Base-by-base conservation (phyloP, 2,113 vertebrate genomes). In the Henicopernis longicauda region DNA sequence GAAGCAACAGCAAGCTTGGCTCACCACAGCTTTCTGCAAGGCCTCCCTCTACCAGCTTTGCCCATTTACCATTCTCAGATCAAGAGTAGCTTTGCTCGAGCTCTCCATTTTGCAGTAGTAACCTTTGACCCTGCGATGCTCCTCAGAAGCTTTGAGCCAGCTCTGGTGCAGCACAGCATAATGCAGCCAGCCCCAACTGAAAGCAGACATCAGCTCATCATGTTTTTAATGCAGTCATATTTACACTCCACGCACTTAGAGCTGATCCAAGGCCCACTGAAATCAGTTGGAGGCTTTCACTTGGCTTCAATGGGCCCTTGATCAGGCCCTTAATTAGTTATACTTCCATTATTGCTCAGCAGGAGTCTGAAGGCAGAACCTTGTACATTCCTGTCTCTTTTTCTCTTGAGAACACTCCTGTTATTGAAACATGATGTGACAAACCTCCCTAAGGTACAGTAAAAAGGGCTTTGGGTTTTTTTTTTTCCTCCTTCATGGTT, bases 251-350 rank as follows among this genome's bases (percentile, higher is more conserved):
- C 0, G 0, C 78, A 49, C 90, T 94, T 45, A 66, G 42, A 66
- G 58, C 42, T 73, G 92, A 93, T 94, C 85, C 90, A 90, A 87
- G 44, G 45, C 87, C 93, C 62, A 16, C 21, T 96, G 90, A 85
- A 93, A 77, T 25, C 85, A 83, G 85, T 69, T 32, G 90, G 95
- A 94, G 50, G 84, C 71, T 91, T 96, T 95, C 70, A 69, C 78
- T 88, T 73, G 78, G 49, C 84, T 96, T 91, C 93, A 87, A 29
- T 52, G 7, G 63, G 61, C 26, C 82, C 87, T 94, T 85, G 81
- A 96, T 97, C 93, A 91, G 29, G 36, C 29, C 76, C 63, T 94
- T 95, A 92, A 94, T 97, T 94, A 95, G 85, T 86, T 90, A 47
- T 23, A 69, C 49, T 92, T 93, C 82, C 95, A 95, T 94, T 95